Evolutionary conservation across 1,140 invertebrate genomes (phyloP).

Genomic region (Dreissena polymorpha): DNA sequence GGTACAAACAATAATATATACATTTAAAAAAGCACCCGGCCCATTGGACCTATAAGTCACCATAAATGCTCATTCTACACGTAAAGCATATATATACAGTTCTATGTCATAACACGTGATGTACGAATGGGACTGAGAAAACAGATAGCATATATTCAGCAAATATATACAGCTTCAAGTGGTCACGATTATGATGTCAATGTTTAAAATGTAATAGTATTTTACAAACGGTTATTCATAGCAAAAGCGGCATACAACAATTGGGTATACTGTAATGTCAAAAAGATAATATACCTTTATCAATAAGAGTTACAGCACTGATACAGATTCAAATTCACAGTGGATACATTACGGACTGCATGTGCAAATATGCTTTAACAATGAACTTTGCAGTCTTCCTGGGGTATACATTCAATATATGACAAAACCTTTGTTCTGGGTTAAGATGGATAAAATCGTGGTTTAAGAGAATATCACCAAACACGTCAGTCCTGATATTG

Average conservation of each 20-base stretch:
- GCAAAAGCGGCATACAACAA: neutral
- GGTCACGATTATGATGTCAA: too few relatives aligned
- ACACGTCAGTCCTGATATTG: slow-evolving; percentile 11
- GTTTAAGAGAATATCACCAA: neutral
- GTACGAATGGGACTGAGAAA: too few relatives aligned
- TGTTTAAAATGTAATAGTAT: neutral
- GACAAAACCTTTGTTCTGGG: neutral
- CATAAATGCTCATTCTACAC: neutral
- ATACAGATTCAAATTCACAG: too few relatives aligned
- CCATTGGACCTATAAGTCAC: slow-evolving; percentile 4
- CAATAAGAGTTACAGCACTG: too few relatives aligned
- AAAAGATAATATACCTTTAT: too few relatives aligned
- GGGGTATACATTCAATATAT: neutral
- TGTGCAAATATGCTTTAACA: neutral
- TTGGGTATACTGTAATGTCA: too few relatives aligned
- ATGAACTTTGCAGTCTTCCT: slow-evolving; percentile 15
- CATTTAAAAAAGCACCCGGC: neutral
- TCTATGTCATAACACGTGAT: too few relatives aligned
- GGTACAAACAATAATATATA: slow-evolving; percentile 3
- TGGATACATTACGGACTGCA: neutral
- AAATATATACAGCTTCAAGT: too few relatives aligned
- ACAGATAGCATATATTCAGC: too few relatives aligned
- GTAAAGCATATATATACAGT: neutral
- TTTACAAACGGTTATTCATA: neutral
- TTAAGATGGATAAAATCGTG: neutral